Percentiles rank a stretch among this genome's conserved stretches.
Evolutionary conservation across 2,888 invertebrate genomes (phyloP).

Genomic region (Cephus sareptanus): DNA sequence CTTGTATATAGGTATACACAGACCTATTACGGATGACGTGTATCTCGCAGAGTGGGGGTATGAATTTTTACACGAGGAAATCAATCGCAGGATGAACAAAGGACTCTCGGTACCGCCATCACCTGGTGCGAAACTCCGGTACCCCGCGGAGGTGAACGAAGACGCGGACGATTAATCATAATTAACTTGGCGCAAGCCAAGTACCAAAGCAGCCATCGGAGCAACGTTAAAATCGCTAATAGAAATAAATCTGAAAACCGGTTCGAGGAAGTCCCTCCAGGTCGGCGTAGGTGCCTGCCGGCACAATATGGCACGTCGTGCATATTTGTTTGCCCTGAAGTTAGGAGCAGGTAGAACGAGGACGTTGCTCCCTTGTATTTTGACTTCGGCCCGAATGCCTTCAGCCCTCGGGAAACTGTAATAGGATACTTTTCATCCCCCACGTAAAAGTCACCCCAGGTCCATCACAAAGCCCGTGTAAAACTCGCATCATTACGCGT

Average conservation of each 20-base stretch:
- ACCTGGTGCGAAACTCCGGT: no score
- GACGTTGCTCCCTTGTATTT: background rate
- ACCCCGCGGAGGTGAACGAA: background rate
- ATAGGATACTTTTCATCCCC: background rate
- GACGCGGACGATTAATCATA: background rate
- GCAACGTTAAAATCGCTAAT: constrained; percentile 4
- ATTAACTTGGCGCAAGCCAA: background rate
- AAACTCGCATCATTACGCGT: no score
- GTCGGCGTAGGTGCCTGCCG: background rate
- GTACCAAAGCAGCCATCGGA: background rate
- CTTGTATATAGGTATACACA: constrained; percentile 1
- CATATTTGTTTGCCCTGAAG: background rate
- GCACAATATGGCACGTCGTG: background rate
- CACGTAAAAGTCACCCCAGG: background rate
- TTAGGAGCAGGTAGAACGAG: background rate
- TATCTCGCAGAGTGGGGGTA: no score
- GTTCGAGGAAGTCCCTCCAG: background rate
- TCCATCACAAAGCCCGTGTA: no score
- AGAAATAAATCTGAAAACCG: constrained; percentile 5
- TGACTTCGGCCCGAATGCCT: background rate
- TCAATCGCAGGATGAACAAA: no score
- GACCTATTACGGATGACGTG: constrained; percentile 17
- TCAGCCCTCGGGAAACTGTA: background rate
- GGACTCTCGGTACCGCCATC: no score
- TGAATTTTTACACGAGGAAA: no score